Base-by-base conservation (phyloP, 2,888 invertebrate species). In the Phanerotoma sp. region DNA sequence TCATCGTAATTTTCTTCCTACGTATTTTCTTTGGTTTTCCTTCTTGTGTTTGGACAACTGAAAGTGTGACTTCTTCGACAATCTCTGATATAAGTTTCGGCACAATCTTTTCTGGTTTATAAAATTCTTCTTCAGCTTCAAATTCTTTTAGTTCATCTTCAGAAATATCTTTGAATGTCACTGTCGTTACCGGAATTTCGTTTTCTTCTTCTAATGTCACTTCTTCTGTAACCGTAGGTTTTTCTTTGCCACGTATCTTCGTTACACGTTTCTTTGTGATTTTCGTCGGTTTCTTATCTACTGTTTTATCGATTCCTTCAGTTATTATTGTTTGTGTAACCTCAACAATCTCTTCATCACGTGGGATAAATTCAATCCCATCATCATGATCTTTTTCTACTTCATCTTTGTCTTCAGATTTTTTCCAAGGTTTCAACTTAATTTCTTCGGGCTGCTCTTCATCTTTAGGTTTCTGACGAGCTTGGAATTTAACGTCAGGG, bases 401-500 rank as follows among this genome's bases (percentile, higher is more conserved):
- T 1, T 51, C 56, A 35, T 59, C 65, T 53, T 73, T 71, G 3
- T 68, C 65, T 46, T 69, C 66, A 3, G 71, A 67, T 56, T 70
- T 73, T n/a, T 66, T 68, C 68, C 74, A 75, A 5, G 70, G 70
- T 58, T 77, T 75, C 20, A 79, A 61, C 3, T 64, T 71, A 11
- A 78, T 67, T 30, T 71, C 68, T 62, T 77, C 75, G 0, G 74
- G 70, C 50, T 73, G 66, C 35, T 77, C 74, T 47, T 73, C 68
- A 1, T 72, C 72, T 58, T 71, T 72, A 3, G 71, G 64, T n/a
- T 64, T 60, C 11, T 57, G 51, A 9, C 74, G 75, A 52, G 74
- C 74, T 60, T 70, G 66, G 21, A 78, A 77, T 60, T 79, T 79
- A 9, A 78, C 67, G 56, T 79, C 79, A 4, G 77, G 74, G 57